phyloP scores from a whole-genome alignment of 2,797 vertebrate species.

The Lithobates sylvaticus region DNA sequence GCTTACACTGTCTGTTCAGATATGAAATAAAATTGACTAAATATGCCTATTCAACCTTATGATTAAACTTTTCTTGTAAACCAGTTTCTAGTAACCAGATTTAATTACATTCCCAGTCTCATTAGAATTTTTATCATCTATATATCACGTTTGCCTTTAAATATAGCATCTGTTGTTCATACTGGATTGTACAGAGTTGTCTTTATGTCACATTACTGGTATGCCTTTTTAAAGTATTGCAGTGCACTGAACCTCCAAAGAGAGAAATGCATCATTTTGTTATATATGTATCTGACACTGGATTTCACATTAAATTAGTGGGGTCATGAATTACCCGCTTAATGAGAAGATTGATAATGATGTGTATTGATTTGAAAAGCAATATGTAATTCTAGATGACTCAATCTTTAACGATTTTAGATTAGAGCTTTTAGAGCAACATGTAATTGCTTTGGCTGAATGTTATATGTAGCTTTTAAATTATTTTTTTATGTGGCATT shows the following conservation, averaged over 20 bases:
- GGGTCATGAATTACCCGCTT: constrained; percentile 43
- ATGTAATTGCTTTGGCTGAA: constrained; percentile 25
- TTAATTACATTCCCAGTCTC: constrained; percentile 37
- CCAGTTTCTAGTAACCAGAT: constrained; percentile 12
- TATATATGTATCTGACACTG: constrained; percentile 21
- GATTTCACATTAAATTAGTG: constrained; percentile 32
- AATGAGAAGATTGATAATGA: constrained; percentile 50
- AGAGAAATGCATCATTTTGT: constrained; percentile 18
- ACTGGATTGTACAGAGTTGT: constrained; percentile 21
- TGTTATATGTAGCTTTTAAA: constrained; percentile 2
- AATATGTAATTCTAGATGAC: constrained; percentile 52
- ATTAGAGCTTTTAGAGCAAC: constrained; percentile 45
- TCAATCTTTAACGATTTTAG: constrained; percentile 53
- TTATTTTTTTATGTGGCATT: background rate
- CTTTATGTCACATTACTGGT: constrained; percentile 4
- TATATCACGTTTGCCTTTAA: constrained; percentile 28
- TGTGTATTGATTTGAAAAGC: constrained; percentile 53
- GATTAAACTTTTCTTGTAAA: constrained; percentile 27
- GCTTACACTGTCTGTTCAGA: background rate
- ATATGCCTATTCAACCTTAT: constrained; percentile 34
- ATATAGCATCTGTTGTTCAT: constrained; percentile 33
- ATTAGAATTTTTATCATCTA: constrained; percentile 27
- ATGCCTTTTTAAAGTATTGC: background rate
- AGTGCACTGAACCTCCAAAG: constrained; percentile 21
- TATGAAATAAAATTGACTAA: constrained; percentile 16